Conservation (phyloP, 2,113 vertebrate species). For the Crotophaga sulcirostris region DNA sequence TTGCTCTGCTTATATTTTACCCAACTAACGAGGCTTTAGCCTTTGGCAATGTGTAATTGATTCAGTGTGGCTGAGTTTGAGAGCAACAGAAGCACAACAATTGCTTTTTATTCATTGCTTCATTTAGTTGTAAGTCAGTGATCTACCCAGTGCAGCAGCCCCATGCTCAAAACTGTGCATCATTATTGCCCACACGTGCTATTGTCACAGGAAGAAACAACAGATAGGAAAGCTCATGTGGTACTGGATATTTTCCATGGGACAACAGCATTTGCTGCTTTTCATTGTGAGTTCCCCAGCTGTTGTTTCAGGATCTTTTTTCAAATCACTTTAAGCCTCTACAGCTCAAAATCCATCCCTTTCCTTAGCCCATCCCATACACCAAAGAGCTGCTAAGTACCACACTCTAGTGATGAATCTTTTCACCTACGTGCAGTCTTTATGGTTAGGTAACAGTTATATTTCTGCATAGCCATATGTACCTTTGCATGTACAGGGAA, state of each 20-base stretch:
- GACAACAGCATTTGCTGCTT: fast-evolving
- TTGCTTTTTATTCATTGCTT: not conserved
- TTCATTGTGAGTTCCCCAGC: not conserved
- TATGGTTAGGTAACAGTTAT: not conserved
- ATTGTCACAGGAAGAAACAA: not conserved
- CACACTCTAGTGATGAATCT: not conserved
- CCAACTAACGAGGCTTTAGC: not conserved
- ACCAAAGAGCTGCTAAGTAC: not conserved
- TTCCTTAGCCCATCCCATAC: not conserved
- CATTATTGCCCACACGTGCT: not conserved
- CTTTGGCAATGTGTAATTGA: not conserved
- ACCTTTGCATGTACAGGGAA: not conserved
- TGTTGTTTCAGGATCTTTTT: not conserved
- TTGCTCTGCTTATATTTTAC: not conserved
- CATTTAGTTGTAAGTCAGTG: not conserved
- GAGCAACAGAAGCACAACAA: not conserved
- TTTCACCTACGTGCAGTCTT: not conserved
- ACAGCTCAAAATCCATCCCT: not conserved
- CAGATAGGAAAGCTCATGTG: not conserved
- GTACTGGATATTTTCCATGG: not conserved
- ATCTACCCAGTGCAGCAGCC: not conserved
- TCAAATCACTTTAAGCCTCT: not conserved
- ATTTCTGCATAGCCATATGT: not conserved
- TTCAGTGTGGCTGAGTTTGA: not conserved
- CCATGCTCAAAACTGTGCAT: not conserved